A percentile compares a stretch with the other conserved stretches of the same genome.
Evolutionary conservation across 2,113 vertebrate species (phyloP).

Genomic region (Pseudolaguvia tuberculata): DNA sequence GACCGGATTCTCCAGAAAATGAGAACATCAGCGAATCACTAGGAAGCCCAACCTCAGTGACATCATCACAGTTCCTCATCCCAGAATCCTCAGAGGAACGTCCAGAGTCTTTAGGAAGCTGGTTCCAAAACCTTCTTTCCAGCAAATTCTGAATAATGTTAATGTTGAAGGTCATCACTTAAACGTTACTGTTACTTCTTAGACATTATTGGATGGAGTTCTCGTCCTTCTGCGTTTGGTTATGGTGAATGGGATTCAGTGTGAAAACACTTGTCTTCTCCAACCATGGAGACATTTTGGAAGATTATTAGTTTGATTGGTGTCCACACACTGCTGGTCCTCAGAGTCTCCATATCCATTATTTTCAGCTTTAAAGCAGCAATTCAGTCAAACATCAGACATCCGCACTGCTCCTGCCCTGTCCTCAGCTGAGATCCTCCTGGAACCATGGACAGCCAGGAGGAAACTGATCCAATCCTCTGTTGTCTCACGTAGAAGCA

Average conservation of each 20-base stretch:
- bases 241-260: not conserved
- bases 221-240: not conserved
- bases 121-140: constrained; percentile 69
- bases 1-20: constrained; percentile 72
- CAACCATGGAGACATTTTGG: not conserved
- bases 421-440: not conserved
- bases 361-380: not conserved
- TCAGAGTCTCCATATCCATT: not conserved
- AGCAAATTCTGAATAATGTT: constrained; percentile 58
- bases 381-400: not conserved
- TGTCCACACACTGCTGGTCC: not conserved
- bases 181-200: not conserved
- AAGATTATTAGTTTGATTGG: not conserved
- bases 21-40: constrained; percentile 73
- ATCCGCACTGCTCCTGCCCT: not conserved
- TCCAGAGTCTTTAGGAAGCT: constrained; percentile 67
- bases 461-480: too few species aligned
- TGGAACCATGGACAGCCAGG: not conserved
- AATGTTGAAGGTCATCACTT: not conserved
- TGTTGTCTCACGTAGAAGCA: too few species aligned
- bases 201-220: constrained; percentile 10
- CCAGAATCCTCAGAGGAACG: constrained; percentile 72
- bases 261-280: not conserved
- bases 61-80: constrained; percentile 90
- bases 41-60: constrained; percentile 88